A percentile compares a stretch with the other conserved stretches of the same genome.
These are phyloP conservation scores for Orgyia antiqua DNA, from an alignment of 2,888 invertebrate species.

Conservation along the genomic window DNA sequence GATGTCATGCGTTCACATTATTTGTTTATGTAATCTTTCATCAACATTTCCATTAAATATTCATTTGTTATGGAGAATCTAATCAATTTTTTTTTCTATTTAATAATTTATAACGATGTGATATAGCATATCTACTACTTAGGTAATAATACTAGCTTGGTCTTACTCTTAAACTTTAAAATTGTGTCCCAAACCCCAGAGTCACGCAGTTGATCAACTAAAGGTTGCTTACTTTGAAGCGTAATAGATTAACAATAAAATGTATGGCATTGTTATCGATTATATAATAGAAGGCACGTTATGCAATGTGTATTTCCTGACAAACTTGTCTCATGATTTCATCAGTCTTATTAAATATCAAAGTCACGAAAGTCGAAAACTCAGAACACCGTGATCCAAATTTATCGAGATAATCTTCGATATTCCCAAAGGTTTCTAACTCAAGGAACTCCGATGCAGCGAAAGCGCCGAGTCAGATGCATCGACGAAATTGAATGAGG, in stretches of 20 bases:
- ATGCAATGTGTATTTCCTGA: not conserved
- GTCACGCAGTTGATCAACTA: no score
- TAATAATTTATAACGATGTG: no score
- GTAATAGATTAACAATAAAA: no score
- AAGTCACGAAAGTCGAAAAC: constrained; percentile 17
- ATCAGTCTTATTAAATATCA: constrained; percentile 10
- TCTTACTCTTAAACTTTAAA: no score
- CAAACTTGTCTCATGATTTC: not conserved
- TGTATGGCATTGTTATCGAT: not conserved
- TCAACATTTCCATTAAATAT: not conserved
- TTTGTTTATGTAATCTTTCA: not conserved
- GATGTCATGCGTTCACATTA: constrained; percentile 12
- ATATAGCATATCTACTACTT: no score
- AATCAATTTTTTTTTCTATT: no score
- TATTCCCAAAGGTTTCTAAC: constrained; percentile 16
- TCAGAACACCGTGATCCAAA: constrained; percentile 16
- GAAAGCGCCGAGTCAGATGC: constrained; percentile 48
- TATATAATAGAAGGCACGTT: not conserved
- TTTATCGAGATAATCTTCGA: constrained; percentile 21
- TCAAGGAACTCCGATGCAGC: constrained; percentile 28
- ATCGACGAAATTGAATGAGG: constrained; percentile 52
- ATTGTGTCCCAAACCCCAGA: no score
- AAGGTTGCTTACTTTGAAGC: no score
- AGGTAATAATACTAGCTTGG: no score
- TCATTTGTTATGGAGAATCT: no score